These are phyloP conservation scores for Euzetes globulus DNA, from an alignment of 2,888 invertebrate species.

Conservation along the genomic window DNA sequence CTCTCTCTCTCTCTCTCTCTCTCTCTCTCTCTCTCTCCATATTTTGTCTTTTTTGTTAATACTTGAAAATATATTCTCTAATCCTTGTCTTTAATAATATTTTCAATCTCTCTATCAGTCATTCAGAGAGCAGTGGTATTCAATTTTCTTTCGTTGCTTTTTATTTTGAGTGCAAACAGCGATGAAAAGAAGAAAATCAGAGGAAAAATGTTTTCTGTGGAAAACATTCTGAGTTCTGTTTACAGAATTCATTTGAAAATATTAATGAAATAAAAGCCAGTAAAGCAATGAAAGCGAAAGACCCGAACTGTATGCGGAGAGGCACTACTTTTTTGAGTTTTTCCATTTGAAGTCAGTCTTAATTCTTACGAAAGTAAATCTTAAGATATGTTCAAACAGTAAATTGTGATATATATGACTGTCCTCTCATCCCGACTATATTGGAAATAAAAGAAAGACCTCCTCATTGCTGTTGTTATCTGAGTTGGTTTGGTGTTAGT, in stretches of 20 bases:
- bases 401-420: conserved; percentile 10
- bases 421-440: conserved; percentile 6
- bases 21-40: conserved; percentile 27
- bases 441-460: conserved; percentile 13
- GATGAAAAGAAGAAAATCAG: conserved; percentile 3
- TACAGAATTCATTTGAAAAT: conserved; percentile 8
- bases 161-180: conserved; percentile 24
- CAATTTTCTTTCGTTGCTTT: conserved; percentile 30
- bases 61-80: not conserved
- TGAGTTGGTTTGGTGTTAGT: conserved; percentile 19
- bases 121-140: not conserved
- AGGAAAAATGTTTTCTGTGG: not conserved
- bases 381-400: not conserved
- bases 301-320: not conserved
- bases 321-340: not conserved
- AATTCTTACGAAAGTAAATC: not conserved
- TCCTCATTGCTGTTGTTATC: conserved; percentile 24
- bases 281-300: not conserved
- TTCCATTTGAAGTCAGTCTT: not conserved
- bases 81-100: conserved; percentile 30
- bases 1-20: conserved; percentile 30
- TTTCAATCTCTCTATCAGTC: conserved; percentile 31
- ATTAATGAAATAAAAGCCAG: conserved; percentile 33
- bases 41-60: conserved; percentile 8
- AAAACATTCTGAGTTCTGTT: conserved; percentile 17